Evolutionary conservation across 1,140 invertebrate species (phyloP), one percentile per base, ranked within the genome.

Genomic region (Leptonema lineaticorne): DNA sequence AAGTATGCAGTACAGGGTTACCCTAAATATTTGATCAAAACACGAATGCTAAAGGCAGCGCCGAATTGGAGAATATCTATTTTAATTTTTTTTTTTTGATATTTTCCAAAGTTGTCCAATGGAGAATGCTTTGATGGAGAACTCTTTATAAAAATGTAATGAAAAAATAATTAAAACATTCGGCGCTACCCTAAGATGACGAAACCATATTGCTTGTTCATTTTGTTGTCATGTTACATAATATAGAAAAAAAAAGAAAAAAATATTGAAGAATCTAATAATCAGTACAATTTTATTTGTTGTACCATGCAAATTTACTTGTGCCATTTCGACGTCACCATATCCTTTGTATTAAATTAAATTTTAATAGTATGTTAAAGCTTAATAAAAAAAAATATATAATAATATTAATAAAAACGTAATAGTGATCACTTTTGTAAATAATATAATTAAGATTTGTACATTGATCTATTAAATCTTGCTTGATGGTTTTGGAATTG

Each of bases 1-100:
- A 53, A 53, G 50, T 53, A 53, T 53, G 50, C 20, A 53, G 50
- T 53, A 53, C 50, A 53, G 50, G 50, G 50, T 53, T 53, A 7
- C 20, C 50, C 50, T 18, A 26, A 41, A 53, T 24, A 26, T 53
- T 53, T 24, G 6, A 41, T 41, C 9, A 16, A 41, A 41, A 2
- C 37, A 16, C 37, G 37, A 41, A 41, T 41, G 16, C 37, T 41
- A 41, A n/a, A n/a, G n/a, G n/a, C n/a, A n/a, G n/a, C n/a, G n/a
- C n/a, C n/a, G n/a, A n/a, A n/a, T n/a, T n/a, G n/a, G n/a, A n/a
- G n/a, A n/a, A n/a, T n/a, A n/a, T n/a, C n/a, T n/a, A n/a, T n/a
- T n/a, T n/a, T n/a, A n/a, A n/a, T n/a, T n/a, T n/a, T n/a, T n/a
- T n/a, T n/a, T n/a, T n/a, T n/a, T n/a, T n/a, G n/a, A n/a, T n/a